Percentiles rank a stretch among this genome's conserved stretches.
Evolutionary conservation across 2,113 vertebrate genomes (phyloP).

Genomic region (Elaphurus davidianus): DNA sequence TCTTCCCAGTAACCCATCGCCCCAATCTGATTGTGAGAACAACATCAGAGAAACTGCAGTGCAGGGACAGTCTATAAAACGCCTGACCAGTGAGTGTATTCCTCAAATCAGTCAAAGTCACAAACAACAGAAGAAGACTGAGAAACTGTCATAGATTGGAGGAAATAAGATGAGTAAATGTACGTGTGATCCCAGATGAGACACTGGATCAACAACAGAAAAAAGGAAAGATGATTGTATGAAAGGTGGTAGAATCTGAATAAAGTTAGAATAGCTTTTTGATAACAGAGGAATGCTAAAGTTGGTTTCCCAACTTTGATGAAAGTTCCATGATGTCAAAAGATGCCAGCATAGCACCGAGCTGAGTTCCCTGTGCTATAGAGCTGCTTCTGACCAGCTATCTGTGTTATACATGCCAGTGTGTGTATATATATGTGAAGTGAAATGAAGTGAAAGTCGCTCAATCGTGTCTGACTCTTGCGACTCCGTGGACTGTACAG

Average conservation of each 20-base stretch:
- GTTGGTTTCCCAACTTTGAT: background rate
- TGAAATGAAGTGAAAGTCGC: background rate
- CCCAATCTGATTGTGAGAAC: background rate
- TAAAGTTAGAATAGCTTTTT: too few species aligned
- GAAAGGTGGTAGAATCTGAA: background rate
- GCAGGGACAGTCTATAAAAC: background rate
- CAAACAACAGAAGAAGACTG: background rate
- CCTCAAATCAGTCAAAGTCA: background rate
- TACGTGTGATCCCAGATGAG: background rate
- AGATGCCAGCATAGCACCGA: background rate
- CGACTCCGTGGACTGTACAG: background rate
- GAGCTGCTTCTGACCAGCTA: background rate
- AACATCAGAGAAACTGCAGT: rapidly evolving
- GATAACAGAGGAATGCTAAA: rapidly evolving
- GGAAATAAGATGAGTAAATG: background rate
- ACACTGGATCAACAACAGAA: background rate
- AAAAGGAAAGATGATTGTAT: rapidly evolving
- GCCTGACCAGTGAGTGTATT: rapidly evolving
- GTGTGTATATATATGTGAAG: rapidly evolving
- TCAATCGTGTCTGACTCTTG: background rate
- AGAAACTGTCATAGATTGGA: background rate
- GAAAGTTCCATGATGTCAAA: background rate
- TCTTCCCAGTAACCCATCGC: background rate
- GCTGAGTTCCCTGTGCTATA: background rate
- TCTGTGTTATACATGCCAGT: background rate